Evolutionary conservation across 2,797 vertebrate species (phyloP), one percentile per base, ranked within the genome.

Genomic region (Holocentrus rufus): DNA sequence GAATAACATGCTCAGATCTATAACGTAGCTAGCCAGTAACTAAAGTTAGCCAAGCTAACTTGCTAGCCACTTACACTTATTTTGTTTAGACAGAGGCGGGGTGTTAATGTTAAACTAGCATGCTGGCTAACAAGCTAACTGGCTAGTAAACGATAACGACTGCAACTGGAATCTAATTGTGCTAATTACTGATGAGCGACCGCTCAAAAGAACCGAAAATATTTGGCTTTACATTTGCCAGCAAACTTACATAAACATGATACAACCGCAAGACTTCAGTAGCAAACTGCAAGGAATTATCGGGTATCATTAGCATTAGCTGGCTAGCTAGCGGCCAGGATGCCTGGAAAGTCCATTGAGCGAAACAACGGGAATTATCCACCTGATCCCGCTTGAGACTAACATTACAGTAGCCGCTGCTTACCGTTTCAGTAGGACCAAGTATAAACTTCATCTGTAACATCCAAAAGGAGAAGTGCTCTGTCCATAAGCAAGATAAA

Each of bases 311-410:
- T 89, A 87, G 83, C 77, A 60, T 53, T 90, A 88, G 90, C 90
- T 25, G 69, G 42, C 50, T 61, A 70, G 87, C 85, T 88, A 82
- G 46, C 84, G 72, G 71, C 72, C 79, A 86, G 81, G 77, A 76
- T 85, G 74, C 39, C 63, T 56, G 72, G 31, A 72, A 74, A 86
- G 84, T 89, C 89, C 82, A 79, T 64, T 81, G 85, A 87, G 79
- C 15, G 83, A 85, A 90, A 89, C 88, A 89, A 90, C 88, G 85
- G 84, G 80, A 88, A 74, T 60, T 18, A 88, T 90, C 86, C 91
- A 92, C 92, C 93, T 92, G 92, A 93, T 89, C 88, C 83, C 85
- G 79, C 77, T 76, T 1, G 23, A 68, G 65, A 55, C 58, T 67
- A 55, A 54, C 39, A 69, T 72, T 65, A 25, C 70, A 25, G 69